Conservation (phyloP, 2,797 vertebrate genomes). For the Jordanella pulchra region DNA sequence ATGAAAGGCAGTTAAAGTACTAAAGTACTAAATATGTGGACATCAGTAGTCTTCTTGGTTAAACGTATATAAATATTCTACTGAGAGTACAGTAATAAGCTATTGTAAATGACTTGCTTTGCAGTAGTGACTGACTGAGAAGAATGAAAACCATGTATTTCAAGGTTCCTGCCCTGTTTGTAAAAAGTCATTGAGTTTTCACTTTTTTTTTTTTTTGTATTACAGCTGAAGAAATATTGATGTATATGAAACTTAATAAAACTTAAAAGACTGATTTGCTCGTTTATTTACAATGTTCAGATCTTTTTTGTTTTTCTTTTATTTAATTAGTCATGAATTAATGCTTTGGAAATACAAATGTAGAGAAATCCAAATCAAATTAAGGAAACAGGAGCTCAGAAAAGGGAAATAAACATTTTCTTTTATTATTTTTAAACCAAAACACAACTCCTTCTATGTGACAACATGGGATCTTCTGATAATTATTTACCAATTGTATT, state of each 20-base stretch:
- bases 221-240: slow-evolving; percentile 97
- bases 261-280: slow-evolving; percentile 85
- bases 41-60: slow-evolving; percentile 58
- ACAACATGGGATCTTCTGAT: too few relatives aligned
- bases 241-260: slow-evolving; percentile 99
- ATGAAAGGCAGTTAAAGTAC: slow-evolving; percentile 52
- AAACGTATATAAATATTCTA: slow-evolving; percentile 55
- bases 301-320: neutral
- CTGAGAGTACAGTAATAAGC: slow-evolving; percentile 63
- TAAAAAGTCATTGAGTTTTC: slow-evolving; percentile 92
- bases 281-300: neutral
- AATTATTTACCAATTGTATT: too few relatives aligned
- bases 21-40: slow-evolving; percentile 56
- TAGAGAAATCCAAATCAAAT: neutral
- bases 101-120: slow-evolving; percentile 69
- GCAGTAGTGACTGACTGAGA: slow-evolving; percentile 82
- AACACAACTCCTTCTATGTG: neutral
- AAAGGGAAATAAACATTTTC: neutral
- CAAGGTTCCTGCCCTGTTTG: slow-evolving; percentile 96
- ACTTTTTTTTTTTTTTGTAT: slow-evolving; percentile 83
- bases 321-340: neutral
- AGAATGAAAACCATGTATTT: slow-evolving; percentile 80
- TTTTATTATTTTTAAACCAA: neutral
- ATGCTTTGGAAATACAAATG: neutral
- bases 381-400: neutral